Conservation (phyloP, 2,888 invertebrate genomes). For the Drosophila lacicola region DNA sequence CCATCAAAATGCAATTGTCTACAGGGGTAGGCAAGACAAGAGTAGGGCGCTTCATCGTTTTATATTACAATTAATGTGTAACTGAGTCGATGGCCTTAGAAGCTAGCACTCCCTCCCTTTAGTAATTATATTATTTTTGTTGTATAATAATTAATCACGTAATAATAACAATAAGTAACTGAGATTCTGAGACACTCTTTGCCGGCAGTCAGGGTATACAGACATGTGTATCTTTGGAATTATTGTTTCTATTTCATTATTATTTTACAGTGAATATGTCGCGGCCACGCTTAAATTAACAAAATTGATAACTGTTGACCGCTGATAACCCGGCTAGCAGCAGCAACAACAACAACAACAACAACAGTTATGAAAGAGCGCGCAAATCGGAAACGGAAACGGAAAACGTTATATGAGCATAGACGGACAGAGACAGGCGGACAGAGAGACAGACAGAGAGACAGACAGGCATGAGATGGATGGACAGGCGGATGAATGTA, state of each 20-base stretch:
- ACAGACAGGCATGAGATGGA: constrained; percentile 5
- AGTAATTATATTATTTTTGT: too few species aligned
- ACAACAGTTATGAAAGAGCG: constrained; percentile 51
- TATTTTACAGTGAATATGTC: constrained; percentile 20
- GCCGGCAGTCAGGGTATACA: not conserved
- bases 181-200: too few species aligned
- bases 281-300: constrained; percentile 31
- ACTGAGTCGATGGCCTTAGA: too few species aligned
- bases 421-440: constrained; percentile 24
- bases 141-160: too few species aligned
- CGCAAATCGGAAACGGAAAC: constrained; percentile 65
- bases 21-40: too few species aligned
- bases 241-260: not conserved
- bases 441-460: not conserved
- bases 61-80: too few species aligned
- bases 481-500: constrained; percentile 20
- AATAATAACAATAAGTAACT: too few species aligned
- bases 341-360: constrained; percentile 1
- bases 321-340: constrained; percentile 33
- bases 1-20: too few species aligned
- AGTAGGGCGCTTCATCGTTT: too few species aligned
- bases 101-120: too few species aligned
- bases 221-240: not conserved
- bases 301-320: constrained; percentile 42
- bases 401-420: constrained; percentile 62